Evolutionary conservation across 2,888 invertebrate species (phyloP).

Genomic region (Drosophila subquinaria): DNA sequence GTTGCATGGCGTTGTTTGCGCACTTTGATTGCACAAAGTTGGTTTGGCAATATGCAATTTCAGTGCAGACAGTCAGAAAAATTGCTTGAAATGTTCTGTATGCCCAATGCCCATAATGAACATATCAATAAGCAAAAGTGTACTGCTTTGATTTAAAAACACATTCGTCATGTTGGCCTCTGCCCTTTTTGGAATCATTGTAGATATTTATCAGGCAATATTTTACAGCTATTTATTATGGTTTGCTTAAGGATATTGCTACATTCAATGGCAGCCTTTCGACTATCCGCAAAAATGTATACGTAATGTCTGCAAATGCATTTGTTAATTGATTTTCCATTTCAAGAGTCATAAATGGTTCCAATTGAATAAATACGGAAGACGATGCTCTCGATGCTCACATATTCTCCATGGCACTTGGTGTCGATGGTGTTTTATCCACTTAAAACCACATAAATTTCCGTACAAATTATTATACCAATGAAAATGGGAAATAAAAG

Average conservation of each 20-base stretch:
- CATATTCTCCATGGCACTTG: slow-evolving; percentile 10
- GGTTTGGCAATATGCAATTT: slow-evolving; percentile 70
- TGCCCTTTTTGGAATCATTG: not conserved
- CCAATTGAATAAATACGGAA: slow-evolving; percentile 12
- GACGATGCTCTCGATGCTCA: not conserved
- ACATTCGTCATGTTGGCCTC: slow-evolving; percentile 1
- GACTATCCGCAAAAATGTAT: not conserved
- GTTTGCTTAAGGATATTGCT: not conserved
- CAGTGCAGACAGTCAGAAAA: slow-evolving; percentile 48
- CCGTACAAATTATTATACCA: slow-evolving; percentile 54
- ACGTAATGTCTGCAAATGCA: not conserved
- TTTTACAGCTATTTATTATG: slow-evolving; percentile 3
- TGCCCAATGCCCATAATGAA: slow-evolving; percentile 62
- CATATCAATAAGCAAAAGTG: slow-evolving; percentile 62
- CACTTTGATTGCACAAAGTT: slow-evolving; percentile 80
- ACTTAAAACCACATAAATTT: slow-evolving; percentile 53
- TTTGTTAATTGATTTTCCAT: slow-evolving; percentile 9
- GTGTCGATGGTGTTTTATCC: slow-evolving; percentile 20
- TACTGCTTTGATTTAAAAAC: slow-evolving; percentile 44
- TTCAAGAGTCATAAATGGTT: not conserved
- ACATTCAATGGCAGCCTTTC: not conserved
- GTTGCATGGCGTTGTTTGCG: slow-evolving; percentile 53
- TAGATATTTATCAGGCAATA: not conserved
- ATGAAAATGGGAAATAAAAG: slow-evolving; percentile 59
- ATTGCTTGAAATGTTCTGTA: slow-evolving; percentile 31